A percentile compares a stretch with the other conserved stretches of the same genome.
phyloP scores from a whole-genome alignment of 2,797 vertebrate species.

The Chaenodraco wilsoni region DNA sequence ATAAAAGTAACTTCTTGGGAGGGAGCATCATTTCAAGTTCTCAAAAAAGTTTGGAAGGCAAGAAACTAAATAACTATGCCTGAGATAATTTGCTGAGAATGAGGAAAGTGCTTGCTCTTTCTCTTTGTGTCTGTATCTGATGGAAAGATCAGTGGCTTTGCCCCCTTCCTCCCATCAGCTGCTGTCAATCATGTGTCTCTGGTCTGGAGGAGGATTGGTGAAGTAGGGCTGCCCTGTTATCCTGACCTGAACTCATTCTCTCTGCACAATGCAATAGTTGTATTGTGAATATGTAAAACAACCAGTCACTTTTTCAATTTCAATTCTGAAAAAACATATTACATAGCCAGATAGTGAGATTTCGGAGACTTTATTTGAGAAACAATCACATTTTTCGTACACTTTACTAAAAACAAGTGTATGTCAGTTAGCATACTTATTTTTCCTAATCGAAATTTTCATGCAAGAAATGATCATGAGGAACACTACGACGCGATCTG shows the following conservation, averaged over 20 bases:
- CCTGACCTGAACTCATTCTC: conserved; percentile 62
- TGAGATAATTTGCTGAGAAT: conserved; percentile 41
- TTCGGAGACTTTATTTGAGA: neutral
- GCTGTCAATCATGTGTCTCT: conserved; percentile 65
- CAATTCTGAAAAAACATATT: conserved; percentile 1
- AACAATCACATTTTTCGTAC: neutral
- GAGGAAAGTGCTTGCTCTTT: conserved; percentile 30
- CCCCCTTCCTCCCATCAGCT: conserved; percentile 5
- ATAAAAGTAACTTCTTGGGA: conserved; percentile 47
- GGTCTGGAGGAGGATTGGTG: conserved; percentile 40
- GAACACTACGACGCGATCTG: neutral
- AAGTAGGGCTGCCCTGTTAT: conserved; percentile 40
- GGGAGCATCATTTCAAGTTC: conserved; percentile 43
- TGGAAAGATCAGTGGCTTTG: conserved; percentile 30
- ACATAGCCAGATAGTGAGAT: conserved; percentile 3
- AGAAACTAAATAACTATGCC: conserved; percentile 45
- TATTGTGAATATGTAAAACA: conserved; percentile 1
- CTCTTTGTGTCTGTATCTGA: conserved; percentile 31
- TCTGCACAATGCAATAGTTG: conserved; percentile 19
- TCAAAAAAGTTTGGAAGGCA: conserved; percentile 33
- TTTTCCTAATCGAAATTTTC: too few species aligned
- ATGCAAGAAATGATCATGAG: conserved; percentile 18
- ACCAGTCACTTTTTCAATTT: neutral
- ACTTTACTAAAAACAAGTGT: conserved; percentile 19
- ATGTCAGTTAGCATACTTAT: too few species aligned